Evolutionary conservation across 2,113 vertebrate species (phyloP).

Genomic region (Malaclemys terrapin): DNA sequence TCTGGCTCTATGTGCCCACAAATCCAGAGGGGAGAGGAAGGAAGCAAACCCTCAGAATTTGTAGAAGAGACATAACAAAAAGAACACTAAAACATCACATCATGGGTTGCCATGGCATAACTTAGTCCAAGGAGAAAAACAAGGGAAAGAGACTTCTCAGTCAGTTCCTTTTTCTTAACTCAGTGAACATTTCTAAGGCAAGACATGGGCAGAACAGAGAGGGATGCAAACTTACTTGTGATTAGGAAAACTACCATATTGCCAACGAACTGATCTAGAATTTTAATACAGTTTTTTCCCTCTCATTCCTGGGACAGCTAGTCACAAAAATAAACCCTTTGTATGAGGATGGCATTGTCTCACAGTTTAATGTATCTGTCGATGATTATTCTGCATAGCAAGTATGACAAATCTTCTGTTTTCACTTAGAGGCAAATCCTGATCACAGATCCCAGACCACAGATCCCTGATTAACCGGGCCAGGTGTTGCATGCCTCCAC

Average conservation of each 20-base stretch:
- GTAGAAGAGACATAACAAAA: not conserved
- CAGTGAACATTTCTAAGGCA: not conserved
- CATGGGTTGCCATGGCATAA: not conserved
- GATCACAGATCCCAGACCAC: not conserved
- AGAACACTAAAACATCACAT: not conserved
- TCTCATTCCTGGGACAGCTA: not conserved
- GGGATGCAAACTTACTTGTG: not conserved
- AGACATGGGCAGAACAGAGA: not conserved
- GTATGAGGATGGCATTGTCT: not conserved
- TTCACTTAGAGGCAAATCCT: not conserved
- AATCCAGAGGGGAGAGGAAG: not conserved
- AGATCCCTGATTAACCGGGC: not conserved
- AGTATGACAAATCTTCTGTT: not conserved
- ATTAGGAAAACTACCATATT: not conserved
- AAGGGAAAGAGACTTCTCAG: not conserved
- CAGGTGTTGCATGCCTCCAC: not conserved
- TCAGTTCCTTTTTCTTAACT: not conserved
- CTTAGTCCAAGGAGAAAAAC: not conserved
- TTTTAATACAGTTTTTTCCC: not conserved
- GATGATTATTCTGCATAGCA: not conserved
- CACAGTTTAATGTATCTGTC: not conserved
- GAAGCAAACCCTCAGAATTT: not conserved
- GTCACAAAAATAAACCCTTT: not conserved
- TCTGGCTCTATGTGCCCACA: not conserved
- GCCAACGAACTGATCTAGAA: not conserved